phyloP scores from a whole-genome alignment of 2,113 vertebrate genomes.

The Microcebus murinus region DNA sequence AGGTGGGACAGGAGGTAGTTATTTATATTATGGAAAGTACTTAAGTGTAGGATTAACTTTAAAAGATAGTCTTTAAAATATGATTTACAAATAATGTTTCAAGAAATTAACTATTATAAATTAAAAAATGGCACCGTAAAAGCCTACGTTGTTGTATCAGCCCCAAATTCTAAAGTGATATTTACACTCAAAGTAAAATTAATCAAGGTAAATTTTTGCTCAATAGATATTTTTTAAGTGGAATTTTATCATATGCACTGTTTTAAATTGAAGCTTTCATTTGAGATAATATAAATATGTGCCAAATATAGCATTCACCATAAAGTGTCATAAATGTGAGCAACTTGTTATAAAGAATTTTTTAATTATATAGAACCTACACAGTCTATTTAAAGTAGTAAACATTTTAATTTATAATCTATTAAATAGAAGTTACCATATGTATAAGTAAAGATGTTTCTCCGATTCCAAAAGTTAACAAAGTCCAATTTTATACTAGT shows the following conservation, averaged over 20 bases:
- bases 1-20: background rate
- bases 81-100: background rate
- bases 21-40: background rate
- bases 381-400: background rate
- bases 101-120: slow-evolving; percentile 12
- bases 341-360: background rate
- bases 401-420: slow-evolving; percentile 32
- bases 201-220: background rate
- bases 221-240: background rate
- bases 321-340: background rate
- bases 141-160: background rate
- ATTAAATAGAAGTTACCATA: background rate
- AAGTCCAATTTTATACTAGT: background rate
- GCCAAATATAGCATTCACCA: background rate
- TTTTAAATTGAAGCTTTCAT: background rate
- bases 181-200: slow-evolving; percentile 30
- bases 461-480: background rate
- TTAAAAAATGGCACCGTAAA: background rate
- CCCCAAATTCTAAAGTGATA: slow-evolving; percentile 4
- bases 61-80: slow-evolving; percentile 33
- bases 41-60: background rate
- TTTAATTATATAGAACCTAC: background rate
- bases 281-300: background rate
- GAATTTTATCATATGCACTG: background rate
- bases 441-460: background rate